phyloP scores from a whole-genome alignment of 2,113 vertebrate genomes.

The Rattus rattus region DNA sequence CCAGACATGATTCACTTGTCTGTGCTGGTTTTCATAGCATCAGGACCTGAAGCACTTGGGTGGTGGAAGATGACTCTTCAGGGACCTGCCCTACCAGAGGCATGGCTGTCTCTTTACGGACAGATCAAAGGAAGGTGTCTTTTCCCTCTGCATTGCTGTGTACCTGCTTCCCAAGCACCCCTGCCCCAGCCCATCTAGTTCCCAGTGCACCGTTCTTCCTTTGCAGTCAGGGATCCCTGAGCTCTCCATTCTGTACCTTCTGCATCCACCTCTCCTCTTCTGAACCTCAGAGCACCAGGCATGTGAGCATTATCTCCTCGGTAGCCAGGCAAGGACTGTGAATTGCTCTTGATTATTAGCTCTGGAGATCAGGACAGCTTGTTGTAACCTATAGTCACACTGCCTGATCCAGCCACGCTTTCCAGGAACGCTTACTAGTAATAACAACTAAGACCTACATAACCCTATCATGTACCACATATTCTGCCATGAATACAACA shows the following conservation, averaged over 20 bases:
- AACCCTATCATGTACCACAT: not conserved
- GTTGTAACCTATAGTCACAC: not conserved
- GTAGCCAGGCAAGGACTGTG: not conserved
- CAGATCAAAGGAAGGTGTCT: not conserved
- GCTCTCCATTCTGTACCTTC: not conserved
- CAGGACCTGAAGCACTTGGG: not conserved
- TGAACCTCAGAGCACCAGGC: too few relatives aligned
- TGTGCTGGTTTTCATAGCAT: not conserved
- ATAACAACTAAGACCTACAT: not conserved
- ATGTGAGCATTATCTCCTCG: not conserved
- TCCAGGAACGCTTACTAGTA: not conserved
- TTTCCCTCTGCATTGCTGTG: rapidly evolving
- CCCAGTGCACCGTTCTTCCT: not conserved
- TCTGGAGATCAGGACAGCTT: not conserved
- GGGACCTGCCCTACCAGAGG: not conserved
- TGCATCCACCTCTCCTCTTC: not conserved
- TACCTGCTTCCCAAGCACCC: rapidly evolving
- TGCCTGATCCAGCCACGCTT: not conserved
- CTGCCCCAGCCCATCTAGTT: not conserved
- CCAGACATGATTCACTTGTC: not conserved
- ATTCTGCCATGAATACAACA: not conserved
- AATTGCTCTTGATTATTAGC: not conserved
- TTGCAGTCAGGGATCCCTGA: not conserved
- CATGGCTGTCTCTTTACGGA: not conserved
- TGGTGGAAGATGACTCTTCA: not conserved